Percentiles rank a stretch among this genome's conserved stretches.
Conservation (phyloP, 1,140 invertebrate genomes). For the Limonius californicus region DNA sequence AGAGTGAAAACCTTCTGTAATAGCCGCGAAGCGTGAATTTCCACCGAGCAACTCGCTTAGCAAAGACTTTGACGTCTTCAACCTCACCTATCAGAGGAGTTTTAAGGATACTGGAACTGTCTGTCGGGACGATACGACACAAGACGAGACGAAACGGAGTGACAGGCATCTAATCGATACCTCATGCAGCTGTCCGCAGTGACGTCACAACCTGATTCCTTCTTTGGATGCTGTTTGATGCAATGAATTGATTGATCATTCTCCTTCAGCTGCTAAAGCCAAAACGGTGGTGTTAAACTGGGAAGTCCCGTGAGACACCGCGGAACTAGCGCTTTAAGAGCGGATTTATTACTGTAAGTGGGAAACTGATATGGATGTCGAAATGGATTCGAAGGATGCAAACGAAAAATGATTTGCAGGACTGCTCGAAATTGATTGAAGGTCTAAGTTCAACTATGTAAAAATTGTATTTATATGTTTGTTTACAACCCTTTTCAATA, state of each 20-base stretch:
- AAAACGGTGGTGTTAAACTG: background rate
- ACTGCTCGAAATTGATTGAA: no score
- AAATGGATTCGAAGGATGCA: no score
- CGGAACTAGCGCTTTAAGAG: background rate
- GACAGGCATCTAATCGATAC: constrained; percentile 25
- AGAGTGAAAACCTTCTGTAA: no score
- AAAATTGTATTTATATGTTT: no score
- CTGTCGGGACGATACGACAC: constrained; percentile 20
- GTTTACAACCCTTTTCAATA: no score
- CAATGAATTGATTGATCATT: constrained; percentile 8
- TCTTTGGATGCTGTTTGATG: constrained; percentile 16
- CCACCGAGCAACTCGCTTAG: background rate
- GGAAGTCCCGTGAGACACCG: background rate
- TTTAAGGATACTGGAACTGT: constrained; percentile 10
- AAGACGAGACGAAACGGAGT: constrained; percentile 25
- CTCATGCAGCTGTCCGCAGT: constrained; percentile 26
- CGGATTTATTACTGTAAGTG: background rate
- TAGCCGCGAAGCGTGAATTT: no score
- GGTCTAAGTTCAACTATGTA: no score
- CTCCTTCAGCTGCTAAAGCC: background rate
- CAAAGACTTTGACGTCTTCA: background rate
- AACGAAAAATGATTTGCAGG: no score
- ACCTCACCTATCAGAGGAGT: background rate
- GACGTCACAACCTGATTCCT: constrained; percentile 23
- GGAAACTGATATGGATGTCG: no score